These are phyloP conservation scores for Harpalus rufipes DNA, from an alignment of 2,888 invertebrate genomes.

Conservation along the genomic window DNA sequence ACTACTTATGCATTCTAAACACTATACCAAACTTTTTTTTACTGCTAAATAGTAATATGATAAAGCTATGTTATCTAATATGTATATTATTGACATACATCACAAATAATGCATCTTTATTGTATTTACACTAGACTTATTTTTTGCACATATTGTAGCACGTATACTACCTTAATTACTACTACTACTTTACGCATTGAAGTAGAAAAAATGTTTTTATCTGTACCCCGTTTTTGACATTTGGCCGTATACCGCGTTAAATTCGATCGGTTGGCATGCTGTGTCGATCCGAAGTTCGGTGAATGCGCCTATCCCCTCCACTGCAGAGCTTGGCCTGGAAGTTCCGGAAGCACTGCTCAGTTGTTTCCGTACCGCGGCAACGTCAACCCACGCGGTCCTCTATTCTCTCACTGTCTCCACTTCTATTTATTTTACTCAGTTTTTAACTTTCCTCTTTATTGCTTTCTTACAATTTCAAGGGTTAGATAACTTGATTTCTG, in stretches of 20 bases:
- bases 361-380: background rate
- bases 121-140: no score
- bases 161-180: no score
- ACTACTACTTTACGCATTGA: no score
- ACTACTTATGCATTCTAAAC: no score
- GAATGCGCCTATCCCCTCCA: conserved; percentile 6
- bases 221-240: no score
- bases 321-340: background rate
- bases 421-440: background rate
- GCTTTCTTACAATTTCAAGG: background rate
- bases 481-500: background rate
- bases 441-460: background rate
- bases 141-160: no score
- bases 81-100: no score
- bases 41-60: no score
- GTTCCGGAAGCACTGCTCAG: conserved; percentile 9
- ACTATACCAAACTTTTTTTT: no score
- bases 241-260: background rate
- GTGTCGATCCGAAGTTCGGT: background rate
- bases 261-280: background rate
- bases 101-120: no score
- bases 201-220: no score
- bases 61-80: no score
- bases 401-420: background rate
- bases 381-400: background rate